These are phyloP conservation scores for Tangara arthus DNA, from an alignment of 2,797 vertebrate genomes.

Conservation along the genomic window DNA sequence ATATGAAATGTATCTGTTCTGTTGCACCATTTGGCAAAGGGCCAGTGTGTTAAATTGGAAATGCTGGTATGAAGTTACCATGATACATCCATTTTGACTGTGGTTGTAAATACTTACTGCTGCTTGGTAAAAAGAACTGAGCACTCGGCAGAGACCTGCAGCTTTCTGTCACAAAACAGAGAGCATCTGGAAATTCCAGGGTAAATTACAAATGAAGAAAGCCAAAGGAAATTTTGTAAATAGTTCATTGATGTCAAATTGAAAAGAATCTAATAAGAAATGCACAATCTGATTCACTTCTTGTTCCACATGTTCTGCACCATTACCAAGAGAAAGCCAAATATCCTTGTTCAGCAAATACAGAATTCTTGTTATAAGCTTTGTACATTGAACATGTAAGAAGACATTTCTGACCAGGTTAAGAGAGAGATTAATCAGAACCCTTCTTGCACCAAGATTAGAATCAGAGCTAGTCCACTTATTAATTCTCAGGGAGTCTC, in stretches of 20 bases:
- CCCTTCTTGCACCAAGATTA: background rate
- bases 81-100: background rate
- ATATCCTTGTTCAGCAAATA: background rate
- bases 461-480: background rate
- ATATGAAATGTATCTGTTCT: background rate
- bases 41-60: background rate
- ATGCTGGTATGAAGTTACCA: background rate
- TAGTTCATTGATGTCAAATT: background rate
- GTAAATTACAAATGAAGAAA: background rate
- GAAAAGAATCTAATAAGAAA: background rate
- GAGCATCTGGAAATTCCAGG: background rate
- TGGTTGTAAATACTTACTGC: background rate
- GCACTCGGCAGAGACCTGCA: background rate
- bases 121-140: background rate
- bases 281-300: background rate
- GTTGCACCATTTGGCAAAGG: background rate
- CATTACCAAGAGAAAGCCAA: background rate
- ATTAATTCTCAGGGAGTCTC: background rate
- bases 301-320: background rate
- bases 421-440: background rate
- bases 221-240: background rate
- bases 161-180: background rate
- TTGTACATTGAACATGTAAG: background rate
- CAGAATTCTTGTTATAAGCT: background rate
- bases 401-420: background rate